Evolutionary conservation across 1,140 invertebrate genomes (phyloP).

Genomic region (Zelostemma sp.): DNA sequence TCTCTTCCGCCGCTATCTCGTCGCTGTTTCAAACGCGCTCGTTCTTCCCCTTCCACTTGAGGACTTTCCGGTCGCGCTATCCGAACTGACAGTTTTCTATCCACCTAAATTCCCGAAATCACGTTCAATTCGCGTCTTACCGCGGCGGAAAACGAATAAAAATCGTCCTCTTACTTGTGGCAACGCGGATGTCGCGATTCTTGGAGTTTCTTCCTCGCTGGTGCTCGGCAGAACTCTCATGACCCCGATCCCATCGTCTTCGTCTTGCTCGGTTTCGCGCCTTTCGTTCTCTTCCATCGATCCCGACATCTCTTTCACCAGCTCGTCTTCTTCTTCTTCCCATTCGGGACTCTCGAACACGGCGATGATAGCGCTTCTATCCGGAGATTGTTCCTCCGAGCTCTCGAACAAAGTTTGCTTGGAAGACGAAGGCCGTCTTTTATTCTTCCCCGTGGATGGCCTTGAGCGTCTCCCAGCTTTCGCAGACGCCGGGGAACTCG

Average conservation of each 20-base stretch:
- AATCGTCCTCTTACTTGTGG: constrained; percentile 52
- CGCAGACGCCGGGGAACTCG: constrained; percentile 52
- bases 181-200: constrained; percentile 41
- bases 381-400: constrained; percentile 61
- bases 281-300: constrained; percentile 47
- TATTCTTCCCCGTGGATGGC: constrained; percentile 54
- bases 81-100: constrained; percentile 44
- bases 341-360: constrained; percentile 67
- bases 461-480: constrained; percentile 51
- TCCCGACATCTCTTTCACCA: constrained; percentile 60
- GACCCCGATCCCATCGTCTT: constrained; percentile 57
- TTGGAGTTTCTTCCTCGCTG: constrained; percentile 61
- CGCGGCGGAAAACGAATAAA: neutral
- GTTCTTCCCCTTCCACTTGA: constrained; percentile 33
- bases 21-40: constrained; percentile 54
- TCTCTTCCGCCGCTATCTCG: constrained; percentile 64
- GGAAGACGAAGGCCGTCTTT: constrained; percentile 34
- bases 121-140: too few species aligned
- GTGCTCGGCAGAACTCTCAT: constrained; percentile 63
- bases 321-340: constrained; percentile 61
- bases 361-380: constrained; percentile 65
- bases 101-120: constrained; percentile 40
- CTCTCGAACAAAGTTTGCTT: constrained; percentile 54
- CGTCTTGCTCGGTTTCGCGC: constrained; percentile 55
- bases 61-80: constrained; percentile 47